A percentile compares a stretch with the other conserved stretches of the same genome.
Evolutionary conservation across 2,797 vertebrate species (phyloP).

Genomic region (Pterois miles): DNA sequence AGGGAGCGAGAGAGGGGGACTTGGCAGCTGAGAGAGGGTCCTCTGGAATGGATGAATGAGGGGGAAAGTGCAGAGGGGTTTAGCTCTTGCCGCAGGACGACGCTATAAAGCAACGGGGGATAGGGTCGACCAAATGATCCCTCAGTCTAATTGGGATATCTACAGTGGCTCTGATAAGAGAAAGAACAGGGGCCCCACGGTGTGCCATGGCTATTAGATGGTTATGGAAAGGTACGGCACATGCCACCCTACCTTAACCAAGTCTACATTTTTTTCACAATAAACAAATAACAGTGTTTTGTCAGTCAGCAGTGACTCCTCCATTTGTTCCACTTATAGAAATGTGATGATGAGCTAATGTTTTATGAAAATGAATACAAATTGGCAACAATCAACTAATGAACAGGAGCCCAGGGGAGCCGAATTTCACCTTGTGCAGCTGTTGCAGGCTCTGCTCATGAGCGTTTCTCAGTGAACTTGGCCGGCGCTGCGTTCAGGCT

Average conservation of each 20-base stretch:
- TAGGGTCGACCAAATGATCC: conserved; percentile 64
- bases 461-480: conserved; percentile 77
- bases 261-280: neutral
- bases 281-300: neutral
- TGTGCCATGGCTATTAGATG: neutral
- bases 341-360: conserved; percentile 19
- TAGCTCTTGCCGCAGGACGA: conserved; percentile 58
- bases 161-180: conserved; percentile 53
- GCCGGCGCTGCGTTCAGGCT: conserved; percentile 51
- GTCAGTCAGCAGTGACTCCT: neutral
- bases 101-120: conserved; percentile 72
- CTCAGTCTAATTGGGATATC: conserved; percentile 66
- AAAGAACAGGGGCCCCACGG: conserved; percentile 28
- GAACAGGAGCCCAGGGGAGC: conserved; percentile 30
- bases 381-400: conserved; percentile 49
- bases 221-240: neutral
- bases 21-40: conserved; percentile 78
- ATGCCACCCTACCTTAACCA: neutral
- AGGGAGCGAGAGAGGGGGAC: conserved; percentile 55
- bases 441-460: conserved; percentile 40
- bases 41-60: conserved; percentile 72
- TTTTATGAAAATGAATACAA: conserved; percentile 49
- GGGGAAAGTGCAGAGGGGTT: conserved; percentile 64
- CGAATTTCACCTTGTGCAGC: conserved; percentile 33
- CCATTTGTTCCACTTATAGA: conserved; percentile 9